Base-by-base conservation (phyloP, 2,113 vertebrate genomes). In the Neodontobutis hainanensis region DNA sequence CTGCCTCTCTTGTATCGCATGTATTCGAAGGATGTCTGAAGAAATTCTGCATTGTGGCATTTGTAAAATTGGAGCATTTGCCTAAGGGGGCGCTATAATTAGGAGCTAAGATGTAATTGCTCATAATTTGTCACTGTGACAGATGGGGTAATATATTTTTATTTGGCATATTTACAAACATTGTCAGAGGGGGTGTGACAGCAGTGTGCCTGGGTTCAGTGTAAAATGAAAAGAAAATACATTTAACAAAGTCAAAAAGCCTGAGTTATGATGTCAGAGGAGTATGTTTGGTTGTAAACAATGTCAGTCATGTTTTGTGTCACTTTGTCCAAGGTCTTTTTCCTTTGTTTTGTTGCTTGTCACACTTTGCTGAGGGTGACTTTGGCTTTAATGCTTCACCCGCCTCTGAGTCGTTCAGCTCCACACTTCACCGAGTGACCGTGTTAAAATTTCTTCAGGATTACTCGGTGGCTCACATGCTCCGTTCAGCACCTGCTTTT, bases 121-220 rank as follows among this genome's bases (percentile, higher is more conserved):
- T 86, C 51, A 68, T 70, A 44, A 61, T 70, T 44, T 0, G 0
- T 62, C 45, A 34, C 45, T 51, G 58, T 67, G 61, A 61, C 45
- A 35, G 57, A 75, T 63, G 52, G 73, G 64, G 49, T 72, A 69
- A 12, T 65, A 57, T 72, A 19, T 81, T 79, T 78, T 68, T 57
- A 67, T 50, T 27, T 47, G 52, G 68, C 61, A n/a, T 32, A n/a
- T 47, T 34, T 47, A 65, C 64, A 40, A 78, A 40, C 35, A 11
- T 11, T 47, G 61, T 43, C 15, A 16, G 44, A 5, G 8, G 34
- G 10, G 15, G 15, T 19, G 38, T 11, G 15, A 15, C 55, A 57
- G 9, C n/a, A 2, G 6, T 11, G 38, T 43, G 15, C 9, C 10
- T 58, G 56, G 36, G 15, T 27, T 16, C 9, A 58, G 55, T n/a